Evolutionary conservation across 2,113 vertebrate genomes (phyloP), one percentile per base, ranked within the genome.

Genomic region (Pedionomus torquatus): DNA sequence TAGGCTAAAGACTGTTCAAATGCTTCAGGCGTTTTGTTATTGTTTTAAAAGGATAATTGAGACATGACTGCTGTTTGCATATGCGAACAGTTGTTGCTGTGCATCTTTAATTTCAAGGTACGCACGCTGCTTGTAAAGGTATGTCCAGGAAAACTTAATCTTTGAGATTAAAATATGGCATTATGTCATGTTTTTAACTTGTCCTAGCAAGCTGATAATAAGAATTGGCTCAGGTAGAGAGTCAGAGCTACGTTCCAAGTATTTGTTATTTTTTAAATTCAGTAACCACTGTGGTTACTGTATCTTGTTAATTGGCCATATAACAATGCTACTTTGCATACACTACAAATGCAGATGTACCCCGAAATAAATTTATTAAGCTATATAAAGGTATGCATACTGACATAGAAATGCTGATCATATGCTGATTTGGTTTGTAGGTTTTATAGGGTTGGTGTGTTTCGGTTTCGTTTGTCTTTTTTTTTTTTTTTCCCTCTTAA

Each of bases 381-480:
- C 48, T 63, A 7, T 58, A 55, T 43, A 63, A 78, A 66, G 43
- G 41, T 74, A 17, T 9, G 14, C 23, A 23, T 66, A 25, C 41
- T 69, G 30, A 60, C 30, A 2, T 20, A 61, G 25, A 79, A 68
- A 63, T 57, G 31, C 63, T 78, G 30, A 37, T 70, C 52, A 18
- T 14, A 18, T 31, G 39, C 21, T 57, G 7, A 5, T 69, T 74
- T 75, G 26, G 48, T 81, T 44, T 65, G 30, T 54, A 23, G 33
- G 31, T 8, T 64, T 63, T 37, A 75, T 69, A 20, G 21, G 13
- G 33, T n/a, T 19, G 33, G 55, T n/a, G 55, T n/a, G 55, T 58
- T 58, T n/a, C 14, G 31, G 20, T 33, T 33, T 58, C 12, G 9
- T 48, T 10, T 52, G 23, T 0, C 0, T 13, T 4, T 37, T 10